These are phyloP conservation scores for Larimichthys crocea DNA, from an alignment of 2,113 vertebrate species.

Conservation along the genomic window DNA sequence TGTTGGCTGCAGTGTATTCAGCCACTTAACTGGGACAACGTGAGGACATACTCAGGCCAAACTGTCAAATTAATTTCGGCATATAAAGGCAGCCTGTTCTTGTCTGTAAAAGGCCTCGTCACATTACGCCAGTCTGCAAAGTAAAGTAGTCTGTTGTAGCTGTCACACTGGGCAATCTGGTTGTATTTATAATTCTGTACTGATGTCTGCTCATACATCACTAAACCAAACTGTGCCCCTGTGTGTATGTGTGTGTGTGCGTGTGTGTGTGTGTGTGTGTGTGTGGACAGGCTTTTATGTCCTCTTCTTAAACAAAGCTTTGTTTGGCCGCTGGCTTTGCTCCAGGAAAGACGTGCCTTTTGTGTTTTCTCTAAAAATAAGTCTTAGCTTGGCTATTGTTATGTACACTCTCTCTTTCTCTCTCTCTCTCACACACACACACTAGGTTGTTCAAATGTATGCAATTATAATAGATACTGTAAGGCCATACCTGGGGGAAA, in stretches of 20 bases:
- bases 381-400: constrained; percentile 21
- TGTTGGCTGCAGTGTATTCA: neutral
- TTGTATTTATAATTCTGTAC: neutral
- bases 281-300: neutral
- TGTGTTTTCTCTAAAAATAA: constrained; percentile 78
- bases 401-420: constrained; percentile 9
- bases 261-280: neutral
- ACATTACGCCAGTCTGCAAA: neutral
- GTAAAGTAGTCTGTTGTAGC: neutral
- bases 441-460: neutral
- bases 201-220: neutral
- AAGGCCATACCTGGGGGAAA: neutral
- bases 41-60: constrained; percentile 1
- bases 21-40: neutral
- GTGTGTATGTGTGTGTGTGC: neutral
- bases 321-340: constrained; percentile 48
- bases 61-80: constrained; percentile 1
- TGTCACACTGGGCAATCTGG: neutral
- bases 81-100: neutral
- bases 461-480: neutral
- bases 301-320: constrained; percentile 53
- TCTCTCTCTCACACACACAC: neutral
- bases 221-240: neutral
- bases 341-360: constrained; percentile 64
- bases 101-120: neutral